Evolutionary conservation across 2,113 vertebrate species (phyloP).

Genomic region (Struthidea cinerea): DNA sequence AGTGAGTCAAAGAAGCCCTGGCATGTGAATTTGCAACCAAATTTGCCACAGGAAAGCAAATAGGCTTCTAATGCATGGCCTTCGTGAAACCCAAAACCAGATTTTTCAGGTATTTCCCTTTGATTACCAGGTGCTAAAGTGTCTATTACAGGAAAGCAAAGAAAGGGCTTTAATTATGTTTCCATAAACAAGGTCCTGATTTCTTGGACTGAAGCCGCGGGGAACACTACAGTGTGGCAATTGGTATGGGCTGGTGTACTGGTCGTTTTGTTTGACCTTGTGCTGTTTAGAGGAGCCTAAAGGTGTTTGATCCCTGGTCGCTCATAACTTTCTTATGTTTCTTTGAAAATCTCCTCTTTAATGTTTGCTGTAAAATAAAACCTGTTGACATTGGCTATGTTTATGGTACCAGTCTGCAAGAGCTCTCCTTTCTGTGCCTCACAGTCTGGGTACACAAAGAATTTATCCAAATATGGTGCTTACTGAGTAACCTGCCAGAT

Average conservation of each 20-base stretch:
- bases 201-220: background rate
- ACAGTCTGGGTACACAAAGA: background rate
- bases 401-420: background rate
- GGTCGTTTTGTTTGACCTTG: background rate
- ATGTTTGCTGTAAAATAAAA: background rate
- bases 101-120: background rate
- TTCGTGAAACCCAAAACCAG: background rate
- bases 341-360: slow-evolving; percentile 28
- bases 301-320: background rate
- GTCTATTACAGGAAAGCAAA: background rate
- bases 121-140: background rate
- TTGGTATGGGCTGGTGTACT: background rate
- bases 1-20: background rate
- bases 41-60: background rate
- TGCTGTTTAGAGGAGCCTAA: background rate
- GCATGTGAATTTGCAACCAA: background rate
- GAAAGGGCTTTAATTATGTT: slow-evolving; percentile 9
- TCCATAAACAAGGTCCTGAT: background rate
- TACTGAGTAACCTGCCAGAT: background rate
- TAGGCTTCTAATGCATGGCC: background rate
- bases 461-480: background rate
- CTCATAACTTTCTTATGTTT: background rate
- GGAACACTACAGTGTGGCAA: background rate
- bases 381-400: background rate
- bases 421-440: background rate